These are phyloP conservation scores for Leuciscus idus DNA, from an alignment of 2,113 vertebrate species.

Conservation along the genomic window DNA sequence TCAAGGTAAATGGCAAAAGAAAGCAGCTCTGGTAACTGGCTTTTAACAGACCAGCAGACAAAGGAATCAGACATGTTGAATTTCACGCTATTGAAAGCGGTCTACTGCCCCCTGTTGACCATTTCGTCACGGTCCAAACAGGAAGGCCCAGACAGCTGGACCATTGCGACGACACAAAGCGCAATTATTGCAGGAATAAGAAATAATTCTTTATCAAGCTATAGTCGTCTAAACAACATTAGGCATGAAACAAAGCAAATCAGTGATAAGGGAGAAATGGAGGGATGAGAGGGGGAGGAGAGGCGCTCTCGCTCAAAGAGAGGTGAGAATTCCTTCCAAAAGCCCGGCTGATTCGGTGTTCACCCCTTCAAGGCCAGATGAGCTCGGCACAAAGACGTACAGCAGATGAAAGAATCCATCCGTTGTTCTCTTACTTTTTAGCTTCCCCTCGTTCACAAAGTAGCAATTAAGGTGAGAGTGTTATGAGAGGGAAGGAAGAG, in stretches of 20 bases:
- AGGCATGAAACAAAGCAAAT: conserved; percentile 43
- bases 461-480: conserved; percentile 65
- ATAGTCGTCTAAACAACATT: conserved; percentile 40
- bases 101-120: conserved; percentile 75
- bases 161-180: conserved; percentile 43
- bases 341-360: conserved; percentile 57
- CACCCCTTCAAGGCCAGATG: conserved; percentile 68
- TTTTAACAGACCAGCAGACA: conserved; percentile 73
- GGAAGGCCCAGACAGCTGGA: conserved; percentile 49
- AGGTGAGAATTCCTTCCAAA: conserved; percentile 61
- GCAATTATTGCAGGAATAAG: conserved; percentile 59
- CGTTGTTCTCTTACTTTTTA: background rate
- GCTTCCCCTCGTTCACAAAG: conserved; percentile 43
- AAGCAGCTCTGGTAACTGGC: conserved; percentile 65
- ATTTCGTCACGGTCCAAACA: conserved; percentile 1
- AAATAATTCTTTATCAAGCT: conserved; percentile 55
- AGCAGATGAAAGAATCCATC: conserved; percentile 42
- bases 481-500: conserved; percentile 39
- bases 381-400: conserved; percentile 51
- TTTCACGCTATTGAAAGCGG: conserved; percentile 59
- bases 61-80: conserved; percentile 62
- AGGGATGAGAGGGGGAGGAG: conserved; percentile 33
- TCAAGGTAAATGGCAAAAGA: conserved; percentile 63
- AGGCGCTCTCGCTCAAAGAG: conserved; percentile 64
- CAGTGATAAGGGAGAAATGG: conserved; percentile 30